Evolutionary conservation across 37 sponge, comb jelly and placozoan genomes (phyloP).

Genomic region (Oscarella lobularis): DNA sequence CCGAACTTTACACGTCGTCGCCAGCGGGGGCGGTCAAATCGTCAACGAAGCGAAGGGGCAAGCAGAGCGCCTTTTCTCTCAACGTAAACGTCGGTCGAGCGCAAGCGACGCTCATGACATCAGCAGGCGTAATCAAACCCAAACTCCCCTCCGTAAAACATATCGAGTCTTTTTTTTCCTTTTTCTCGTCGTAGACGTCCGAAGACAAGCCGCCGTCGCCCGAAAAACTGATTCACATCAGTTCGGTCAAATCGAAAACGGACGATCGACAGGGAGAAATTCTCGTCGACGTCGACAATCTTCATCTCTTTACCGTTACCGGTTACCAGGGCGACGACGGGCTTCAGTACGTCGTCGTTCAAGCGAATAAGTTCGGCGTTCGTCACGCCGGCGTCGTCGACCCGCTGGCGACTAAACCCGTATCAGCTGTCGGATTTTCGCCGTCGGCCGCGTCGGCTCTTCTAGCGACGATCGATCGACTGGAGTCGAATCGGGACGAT

Average conservation of each 20-base stretch:
- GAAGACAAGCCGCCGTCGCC: background rate
- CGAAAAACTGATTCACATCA: background rate
- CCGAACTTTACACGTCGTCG: too few relatives aligned
- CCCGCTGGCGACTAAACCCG: background rate
- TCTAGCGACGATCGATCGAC: background rate
- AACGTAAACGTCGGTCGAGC: background rate
- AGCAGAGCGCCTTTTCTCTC: background rate
- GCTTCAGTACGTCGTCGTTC: slow-evolving; percentile 15
- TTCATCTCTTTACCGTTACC: slow-evolving; percentile 19
- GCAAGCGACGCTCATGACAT: background rate
- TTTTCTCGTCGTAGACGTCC: background rate
- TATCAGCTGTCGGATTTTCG: background rate
- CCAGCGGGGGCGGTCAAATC: too few relatives aligned
- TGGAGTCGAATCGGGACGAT: background rate
- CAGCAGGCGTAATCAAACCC: background rate
- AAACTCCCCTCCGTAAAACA: too few relatives aligned
- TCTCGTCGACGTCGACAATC: slow-evolving; percentile 6
- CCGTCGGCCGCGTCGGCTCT: background rate
- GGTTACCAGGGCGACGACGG: slow-evolving; percentile 36
- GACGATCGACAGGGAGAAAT: background rate
- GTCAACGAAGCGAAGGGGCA: too few relatives aligned
- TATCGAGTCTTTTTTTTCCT: too few relatives aligned
- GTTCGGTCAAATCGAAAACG: background rate
- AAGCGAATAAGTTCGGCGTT: slow-evolving; percentile 26
- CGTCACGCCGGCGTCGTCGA: slow-evolving; percentile 22